A percentile compares a stretch with the other conserved stretches of the same genome.
Evolutionary conservation across 2,888 invertebrate species (phyloP).

Genomic region (Diachrysia chrysitis): DNA sequence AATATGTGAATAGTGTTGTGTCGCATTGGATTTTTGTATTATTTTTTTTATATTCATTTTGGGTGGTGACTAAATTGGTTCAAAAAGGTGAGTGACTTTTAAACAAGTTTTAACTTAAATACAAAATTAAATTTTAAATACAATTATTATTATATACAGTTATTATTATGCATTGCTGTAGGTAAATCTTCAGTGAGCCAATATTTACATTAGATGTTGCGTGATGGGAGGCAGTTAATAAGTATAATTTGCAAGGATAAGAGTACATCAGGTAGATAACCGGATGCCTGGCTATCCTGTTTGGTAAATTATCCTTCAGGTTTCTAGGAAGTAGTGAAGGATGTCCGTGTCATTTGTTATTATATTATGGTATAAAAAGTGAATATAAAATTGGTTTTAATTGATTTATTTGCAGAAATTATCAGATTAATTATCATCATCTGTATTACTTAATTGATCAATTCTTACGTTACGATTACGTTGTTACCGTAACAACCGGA

Average conservation of each 20-base stretch:
- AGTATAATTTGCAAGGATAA: slow-evolving; percentile 56
- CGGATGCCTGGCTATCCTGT: slow-evolving; percentile 62
- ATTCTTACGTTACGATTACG: background rate
- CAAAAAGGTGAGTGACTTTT: slow-evolving; percentile 61
- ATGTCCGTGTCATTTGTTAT: slow-evolving; percentile 39
- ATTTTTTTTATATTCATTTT: slow-evolving; percentile 51
- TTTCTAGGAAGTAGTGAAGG: slow-evolving; percentile 66
- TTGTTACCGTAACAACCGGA: background rate
- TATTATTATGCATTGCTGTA: slow-evolving; percentile 18
- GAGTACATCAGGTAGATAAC: slow-evolving; percentile 53
- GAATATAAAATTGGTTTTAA: slow-evolving; percentile 16
- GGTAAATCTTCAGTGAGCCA: slow-evolving; percentile 22
- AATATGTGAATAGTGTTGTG: slow-evolving; percentile 63
- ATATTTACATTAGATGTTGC: slow-evolving; percentile 48
- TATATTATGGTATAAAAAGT: slow-evolving; percentile 31
- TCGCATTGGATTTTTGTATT: slow-evolving; percentile 53
- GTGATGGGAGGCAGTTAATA: slow-evolving; percentile 49
- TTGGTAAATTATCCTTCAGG: slow-evolving; percentile 64
- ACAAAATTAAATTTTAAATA: slow-evolving; percentile 11
- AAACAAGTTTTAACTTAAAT: slow-evolving; percentile 16
- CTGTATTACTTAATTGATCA: background rate
- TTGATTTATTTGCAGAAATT: slow-evolving; percentile 8
- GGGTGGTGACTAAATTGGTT: slow-evolving; percentile 48
- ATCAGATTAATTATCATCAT: background rate
- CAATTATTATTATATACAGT: background rate